A percentile compares a stretch with the other conserved stretches of the same genome.
Conservation (phyloP, 2,113 vertebrate genomes). For the Phalacrocorax brasilianus region DNA sequence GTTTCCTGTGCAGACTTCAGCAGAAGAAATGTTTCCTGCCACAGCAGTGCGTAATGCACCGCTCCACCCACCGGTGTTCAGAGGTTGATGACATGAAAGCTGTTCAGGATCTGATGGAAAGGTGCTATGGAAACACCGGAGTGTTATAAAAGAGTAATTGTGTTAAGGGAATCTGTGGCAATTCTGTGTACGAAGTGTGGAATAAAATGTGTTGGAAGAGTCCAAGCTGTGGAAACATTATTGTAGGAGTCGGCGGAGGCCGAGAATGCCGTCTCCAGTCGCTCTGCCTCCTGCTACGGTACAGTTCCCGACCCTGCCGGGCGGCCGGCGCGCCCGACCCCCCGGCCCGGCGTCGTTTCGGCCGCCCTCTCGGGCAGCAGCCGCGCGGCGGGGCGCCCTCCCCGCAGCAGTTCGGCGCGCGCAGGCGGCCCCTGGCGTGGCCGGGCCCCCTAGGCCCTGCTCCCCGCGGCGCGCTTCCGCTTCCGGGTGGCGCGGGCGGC, state of each 20-base stretch:
- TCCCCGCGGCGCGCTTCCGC: neutral
- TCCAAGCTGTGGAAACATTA: neutral
- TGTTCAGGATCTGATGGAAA: neutral
- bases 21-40: neutral
- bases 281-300: fast-evolving
- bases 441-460: too few relatives aligned
- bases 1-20: neutral
- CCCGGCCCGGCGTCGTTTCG: neutral
- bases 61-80: fast-evolving
- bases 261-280: neutral
- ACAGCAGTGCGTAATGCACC: fast-evolving
- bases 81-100: neutral
- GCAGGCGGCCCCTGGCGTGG: too few relatives aligned
- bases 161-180: too few relatives aligned
- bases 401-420: too few relatives aligned
- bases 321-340: neutral
- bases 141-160: fast-evolving
- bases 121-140: neutral
- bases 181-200: fast-evolving
- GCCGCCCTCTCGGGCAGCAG: too few relatives aligned
- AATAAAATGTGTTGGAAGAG: neutral
- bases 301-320: too few relatives aligned
- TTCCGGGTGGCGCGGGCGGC: neutral
- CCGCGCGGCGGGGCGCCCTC: too few relatives aligned
- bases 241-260: fast-evolving